Percentiles rank a stretch among this genome's conserved stretches.
These are phyloP conservation scores for Xiphorhynchus erythropygius DNA, from an alignment of 2,797 vertebrate genomes.

Conservation along the genomic window DNA sequence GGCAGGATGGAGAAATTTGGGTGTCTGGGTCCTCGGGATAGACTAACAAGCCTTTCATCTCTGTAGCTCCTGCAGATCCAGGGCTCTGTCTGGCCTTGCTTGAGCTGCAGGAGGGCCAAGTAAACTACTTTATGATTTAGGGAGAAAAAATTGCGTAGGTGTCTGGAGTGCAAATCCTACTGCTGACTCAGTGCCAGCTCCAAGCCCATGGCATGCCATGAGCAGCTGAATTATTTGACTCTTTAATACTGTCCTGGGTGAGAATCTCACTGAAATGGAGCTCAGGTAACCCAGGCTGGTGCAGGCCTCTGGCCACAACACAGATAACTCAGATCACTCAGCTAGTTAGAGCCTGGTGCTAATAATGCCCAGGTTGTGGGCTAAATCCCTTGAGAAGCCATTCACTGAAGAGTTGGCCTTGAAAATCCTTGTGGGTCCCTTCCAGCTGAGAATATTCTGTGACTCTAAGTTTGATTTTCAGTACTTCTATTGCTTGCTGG, in stretches of 20 bases:
- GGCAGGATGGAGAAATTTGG: background rate
- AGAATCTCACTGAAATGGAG: background rate
- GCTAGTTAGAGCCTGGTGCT: background rate
- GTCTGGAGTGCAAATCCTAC: background rate
- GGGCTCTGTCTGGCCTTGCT: background rate
- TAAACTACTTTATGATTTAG: background rate
- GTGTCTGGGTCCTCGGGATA: background rate
- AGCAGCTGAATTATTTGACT: background rate
- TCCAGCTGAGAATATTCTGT: background rate
- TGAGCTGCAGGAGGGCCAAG: background rate
- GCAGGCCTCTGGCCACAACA: background rate
- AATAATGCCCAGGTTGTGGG: background rate
- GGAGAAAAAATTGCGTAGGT: background rate
- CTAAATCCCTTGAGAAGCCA: background rate
- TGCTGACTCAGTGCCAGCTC: background rate
- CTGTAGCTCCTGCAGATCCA: background rate
- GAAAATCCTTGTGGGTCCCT: background rate
- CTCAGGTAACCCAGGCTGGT: background rate
- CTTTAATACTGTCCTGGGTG: background rate
- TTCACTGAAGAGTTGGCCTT: background rate
- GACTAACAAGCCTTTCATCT: background rate
- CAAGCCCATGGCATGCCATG: accelerated
- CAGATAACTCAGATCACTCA: background rate
- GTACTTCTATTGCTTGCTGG: background rate
- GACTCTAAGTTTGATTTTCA: background rate